These are phyloP conservation scores for Trachelus troglodyta DNA, from an alignment of 2,888 invertebrate species.

Conservation along the genomic window DNA sequence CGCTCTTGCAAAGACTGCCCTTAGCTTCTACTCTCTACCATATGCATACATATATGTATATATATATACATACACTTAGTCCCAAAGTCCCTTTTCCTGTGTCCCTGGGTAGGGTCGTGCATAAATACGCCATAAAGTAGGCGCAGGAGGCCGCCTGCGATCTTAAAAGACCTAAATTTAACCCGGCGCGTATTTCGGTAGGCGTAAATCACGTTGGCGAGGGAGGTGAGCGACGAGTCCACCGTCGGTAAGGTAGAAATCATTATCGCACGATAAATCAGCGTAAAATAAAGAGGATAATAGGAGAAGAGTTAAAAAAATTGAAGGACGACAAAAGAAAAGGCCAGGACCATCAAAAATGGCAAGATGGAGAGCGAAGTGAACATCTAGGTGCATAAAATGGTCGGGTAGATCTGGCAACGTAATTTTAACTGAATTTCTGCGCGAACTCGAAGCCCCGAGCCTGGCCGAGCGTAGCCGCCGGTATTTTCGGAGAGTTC, in stretches of 20 bases:
- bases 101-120: conserved; percentile 11
- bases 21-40: background rate
- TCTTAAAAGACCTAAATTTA: conserved; percentile 36
- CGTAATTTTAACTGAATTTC: conserved; percentile 20
- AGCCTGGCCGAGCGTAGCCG: background rate
- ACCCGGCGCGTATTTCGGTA: conserved; percentile 21
- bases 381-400: background rate
- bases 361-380: background rate
- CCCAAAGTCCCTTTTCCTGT: background rate
- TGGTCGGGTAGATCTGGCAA: background rate
- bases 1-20: background rate
- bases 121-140: conserved; percentile 36
- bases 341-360: background rate
- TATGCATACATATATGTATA: background rate
- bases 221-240: background rate
- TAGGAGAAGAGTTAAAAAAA: fast-evolving
- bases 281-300: background rate
- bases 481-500: conserved; percentile 22
- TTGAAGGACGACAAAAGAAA: background rate
- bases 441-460: background rate
- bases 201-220: conserved; percentile 5
- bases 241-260: background rate
- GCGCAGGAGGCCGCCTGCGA: conserved; percentile 31
- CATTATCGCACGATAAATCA: background rate
- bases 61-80: background rate